These are phyloP conservation scores for Pseudochirops cupreus DNA, from an alignment of 2,797 vertebrate genomes.

Conservation along the genomic window DNA sequence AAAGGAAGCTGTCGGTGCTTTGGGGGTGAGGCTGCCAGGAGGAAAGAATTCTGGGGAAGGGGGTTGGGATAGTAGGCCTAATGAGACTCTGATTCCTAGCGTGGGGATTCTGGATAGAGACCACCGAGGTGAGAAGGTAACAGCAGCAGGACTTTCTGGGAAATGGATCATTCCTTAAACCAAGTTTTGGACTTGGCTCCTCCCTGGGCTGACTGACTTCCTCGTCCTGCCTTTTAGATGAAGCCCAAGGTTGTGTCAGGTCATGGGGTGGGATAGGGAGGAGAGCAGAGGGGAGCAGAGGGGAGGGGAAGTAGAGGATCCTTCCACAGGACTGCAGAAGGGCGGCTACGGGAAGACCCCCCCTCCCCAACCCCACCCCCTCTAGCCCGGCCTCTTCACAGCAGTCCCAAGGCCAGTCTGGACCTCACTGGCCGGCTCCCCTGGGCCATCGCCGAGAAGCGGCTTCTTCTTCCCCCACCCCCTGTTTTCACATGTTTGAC, in stretches of 20 bases:
- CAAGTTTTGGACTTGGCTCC: background rate
- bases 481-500: slow-evolving; percentile 4
- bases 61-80: background rate
- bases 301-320: background rate
- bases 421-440: background rate
- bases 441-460: background rate
- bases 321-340: background rate
- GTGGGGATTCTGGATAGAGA: background rate
- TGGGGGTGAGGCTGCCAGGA: background rate
- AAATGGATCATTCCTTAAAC: background rate
- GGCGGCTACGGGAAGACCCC: background rate
- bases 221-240: background rate
- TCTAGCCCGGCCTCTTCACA: background rate
- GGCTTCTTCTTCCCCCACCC: background rate
- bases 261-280: background rate
- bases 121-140: background rate
- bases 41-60: background rate
- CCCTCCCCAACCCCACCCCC: too few species aligned
- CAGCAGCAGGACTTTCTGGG: background rate
- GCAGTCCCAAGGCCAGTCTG: background rate
- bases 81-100: background rate
- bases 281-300: background rate
- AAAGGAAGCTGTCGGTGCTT: background rate
- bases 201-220: background rate
- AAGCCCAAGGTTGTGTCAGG: background rate